A percentile compares a stretch with the other conserved stretches of the same genome.
Conservation (phyloP, 2,888 invertebrate species). For the Andrena minutula region DNA sequence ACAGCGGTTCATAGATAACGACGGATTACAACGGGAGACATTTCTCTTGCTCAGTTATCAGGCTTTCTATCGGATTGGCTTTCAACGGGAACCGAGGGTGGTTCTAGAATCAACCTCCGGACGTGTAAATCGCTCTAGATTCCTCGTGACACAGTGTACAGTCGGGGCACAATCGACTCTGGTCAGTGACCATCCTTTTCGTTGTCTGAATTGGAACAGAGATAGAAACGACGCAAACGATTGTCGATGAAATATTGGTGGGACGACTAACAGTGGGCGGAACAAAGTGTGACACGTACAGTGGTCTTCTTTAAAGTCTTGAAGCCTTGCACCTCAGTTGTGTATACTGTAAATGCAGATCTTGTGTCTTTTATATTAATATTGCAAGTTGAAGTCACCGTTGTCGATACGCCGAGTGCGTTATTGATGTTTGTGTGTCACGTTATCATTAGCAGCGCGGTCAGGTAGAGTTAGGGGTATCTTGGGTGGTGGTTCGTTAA, state of each 20-base stretch:
- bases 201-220: slow-evolving; percentile 4
- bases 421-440: not conserved
- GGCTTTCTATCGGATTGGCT: slow-evolving; percentile 48
- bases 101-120: slow-evolving; percentile 5
- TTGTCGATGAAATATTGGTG: not conserved
- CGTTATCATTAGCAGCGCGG: not conserved
- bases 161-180: not conserved
- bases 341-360: no score
- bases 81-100: not conserved
- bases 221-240: not conserved
- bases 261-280: not conserved
- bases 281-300: not conserved
- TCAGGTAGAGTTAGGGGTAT: not conserved
- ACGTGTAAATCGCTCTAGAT: slow-evolving; percentile 24
- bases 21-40: slow-evolving; percentile 14
- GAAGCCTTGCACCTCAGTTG: not conserved
- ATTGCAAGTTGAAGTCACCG: no score
- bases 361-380: no score
- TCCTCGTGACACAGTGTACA: not conserved
- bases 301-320: no score
- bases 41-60: slow-evolving; percentile 36
- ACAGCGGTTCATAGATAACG: slow-evolving; percentile 16
- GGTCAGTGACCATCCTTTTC: not conserved
- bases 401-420: not conserved
- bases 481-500: slow-evolving; percentile 34